These are phyloP conservation scores for Calosoma granatense DNA, from an alignment of 1,140 invertebrate species.

Conservation along the genomic window DNA sequence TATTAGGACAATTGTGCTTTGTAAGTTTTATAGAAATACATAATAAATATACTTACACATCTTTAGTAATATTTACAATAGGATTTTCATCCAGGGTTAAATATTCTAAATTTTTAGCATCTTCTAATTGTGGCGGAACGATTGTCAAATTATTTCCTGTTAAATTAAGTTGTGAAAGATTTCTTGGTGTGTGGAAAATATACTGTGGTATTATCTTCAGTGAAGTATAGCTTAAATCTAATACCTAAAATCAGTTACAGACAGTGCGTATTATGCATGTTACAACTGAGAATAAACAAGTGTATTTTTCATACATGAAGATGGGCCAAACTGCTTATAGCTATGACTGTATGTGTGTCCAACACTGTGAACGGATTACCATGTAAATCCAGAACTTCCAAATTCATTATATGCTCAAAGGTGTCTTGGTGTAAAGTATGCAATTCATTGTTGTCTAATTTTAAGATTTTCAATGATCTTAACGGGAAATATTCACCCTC, in stretches of 20 bases:
- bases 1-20: no score
- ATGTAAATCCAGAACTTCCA: constrained; percentile 54
- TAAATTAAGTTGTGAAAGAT: constrained; percentile 52
- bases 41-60: constrained; percentile 37
- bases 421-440: constrained; percentile 54
- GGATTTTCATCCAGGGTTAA: constrained; percentile 60
- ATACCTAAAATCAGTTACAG: constrained; percentile 41
- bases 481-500: constrained; percentile 48
- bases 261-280: no score
- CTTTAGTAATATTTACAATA: constrained; percentile 38
- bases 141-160: constrained; percentile 53
- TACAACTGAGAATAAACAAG: constrained; percentile 5
- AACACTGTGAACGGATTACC: constrained; percentile 55
- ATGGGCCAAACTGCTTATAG: constrained; percentile 47
- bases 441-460: constrained; percentile 53
- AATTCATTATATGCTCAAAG: constrained; percentile 53
- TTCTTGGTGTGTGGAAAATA: constrained; percentile 52
- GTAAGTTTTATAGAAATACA: no score
- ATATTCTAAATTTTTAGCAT: constrained; percentile 44
- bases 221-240: constrained; percentile 56
- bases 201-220: constrained; percentile 47
- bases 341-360: constrained; percentile 45
- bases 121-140: constrained; percentile 45
- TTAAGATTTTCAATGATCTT: constrained; percentile 44
- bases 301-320: constrained; percentile 44